Evolutionary conservation across 2,113 vertebrate genomes (phyloP), one percentile per base, ranked within the genome.

Genomic region (Syngnathus scovelli): DNA sequence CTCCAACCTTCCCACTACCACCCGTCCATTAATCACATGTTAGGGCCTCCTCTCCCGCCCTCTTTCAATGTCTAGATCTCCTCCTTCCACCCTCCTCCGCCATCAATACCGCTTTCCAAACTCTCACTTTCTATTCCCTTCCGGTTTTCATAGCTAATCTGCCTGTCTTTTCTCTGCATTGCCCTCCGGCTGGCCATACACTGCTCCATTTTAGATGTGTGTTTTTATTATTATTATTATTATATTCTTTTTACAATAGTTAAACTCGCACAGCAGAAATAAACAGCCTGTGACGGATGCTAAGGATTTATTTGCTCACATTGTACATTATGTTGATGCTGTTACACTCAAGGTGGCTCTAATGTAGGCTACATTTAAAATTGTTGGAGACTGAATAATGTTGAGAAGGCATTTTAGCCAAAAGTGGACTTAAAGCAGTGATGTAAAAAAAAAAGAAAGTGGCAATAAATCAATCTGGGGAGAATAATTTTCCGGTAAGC

Each of bases 1-100:
- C 94, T 93, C 95, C 94, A 94, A 94, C 95, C 94, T 97, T 86
- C 85, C 80, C 76, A 85, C 81, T 82, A 81, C 85, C 85, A 85
- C 79, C 82, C 79, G 75, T 86, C 83, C 86, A 96, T 97, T 94
- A 96, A 96, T 90, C 87, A 89, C 85, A 85, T 78, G 77, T 81
- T 87, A 82, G 81, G 78, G 77, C 85, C 83, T 83, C 80, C 85
- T 72, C 83, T 74, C 86, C 82, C 81, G 80, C 75, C 78, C 83
- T 86, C 80, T 74, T 81, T 84, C 82, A 75, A 79, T 82, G 87
- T 81, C 86, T 84, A 80, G 86, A 80, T 76, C 81, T 80, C 81
- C 86, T 85, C 74, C 81, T 71, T 83, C 77, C 77, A 79, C 77
- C 77, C 80, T 72, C 78, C 78, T 75, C 79, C 75, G 76, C 68